A percentile compares a stretch with the other conserved stretches of the same genome.
These are phyloP conservation scores for Drosophila subobscura DNA, from an alignment of 1,140 invertebrate species.

Conservation along the genomic window DNA sequence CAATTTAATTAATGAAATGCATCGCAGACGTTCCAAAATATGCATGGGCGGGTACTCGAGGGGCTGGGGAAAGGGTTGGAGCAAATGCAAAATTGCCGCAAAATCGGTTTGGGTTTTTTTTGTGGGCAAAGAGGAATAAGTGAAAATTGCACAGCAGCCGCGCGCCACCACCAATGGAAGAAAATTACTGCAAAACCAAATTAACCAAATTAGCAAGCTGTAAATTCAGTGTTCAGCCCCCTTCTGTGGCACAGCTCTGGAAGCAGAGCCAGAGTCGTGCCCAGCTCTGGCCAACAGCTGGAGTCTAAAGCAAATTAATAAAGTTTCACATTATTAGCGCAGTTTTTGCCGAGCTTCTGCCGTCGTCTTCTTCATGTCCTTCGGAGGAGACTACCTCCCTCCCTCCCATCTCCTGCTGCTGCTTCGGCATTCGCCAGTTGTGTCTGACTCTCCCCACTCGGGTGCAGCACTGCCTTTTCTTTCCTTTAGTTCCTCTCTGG, in stretches of 20 bases:
- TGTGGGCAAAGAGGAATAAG: slow-evolving; percentile 20
- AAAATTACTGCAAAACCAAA: slow-evolving; percentile 72
- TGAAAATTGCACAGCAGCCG: slow-evolving; percentile 47
- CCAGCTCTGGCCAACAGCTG: slow-evolving; percentile 40
- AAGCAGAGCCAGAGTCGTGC: background rate
- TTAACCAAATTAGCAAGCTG: slow-evolving; percentile 76
- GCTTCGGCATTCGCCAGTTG: slow-evolving; percentile 18
- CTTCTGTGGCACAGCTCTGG: background rate
- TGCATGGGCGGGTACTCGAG: slow-evolving; percentile 25
- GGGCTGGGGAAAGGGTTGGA: slow-evolving; percentile 4
- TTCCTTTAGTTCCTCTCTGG: background rate
- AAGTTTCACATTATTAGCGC: slow-evolving; percentile 74
- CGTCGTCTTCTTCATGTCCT: slow-evolving; percentile 15
- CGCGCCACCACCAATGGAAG: slow-evolving; percentile 23
- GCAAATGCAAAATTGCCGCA: slow-evolving; percentile 40
- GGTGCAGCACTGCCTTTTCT: slow-evolving; percentile 11
- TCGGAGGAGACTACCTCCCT: slow-evolving; percentile 14
- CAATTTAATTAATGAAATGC: slow-evolving; percentile 78
- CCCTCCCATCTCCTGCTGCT: slow-evolving; percentile 9
- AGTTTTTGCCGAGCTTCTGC: slow-evolving; percentile 24
- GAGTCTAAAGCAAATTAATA: slow-evolving; percentile 69
- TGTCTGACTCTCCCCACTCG: slow-evolving; percentile 25
- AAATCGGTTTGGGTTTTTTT: slow-evolving; percentile 23
- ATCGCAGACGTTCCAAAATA: slow-evolving; percentile 54
- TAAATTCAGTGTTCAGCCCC: slow-evolving; percentile 48